Conservation (phyloP, 1,140 invertebrate genomes). For the Penaeus indicus region DNA sequence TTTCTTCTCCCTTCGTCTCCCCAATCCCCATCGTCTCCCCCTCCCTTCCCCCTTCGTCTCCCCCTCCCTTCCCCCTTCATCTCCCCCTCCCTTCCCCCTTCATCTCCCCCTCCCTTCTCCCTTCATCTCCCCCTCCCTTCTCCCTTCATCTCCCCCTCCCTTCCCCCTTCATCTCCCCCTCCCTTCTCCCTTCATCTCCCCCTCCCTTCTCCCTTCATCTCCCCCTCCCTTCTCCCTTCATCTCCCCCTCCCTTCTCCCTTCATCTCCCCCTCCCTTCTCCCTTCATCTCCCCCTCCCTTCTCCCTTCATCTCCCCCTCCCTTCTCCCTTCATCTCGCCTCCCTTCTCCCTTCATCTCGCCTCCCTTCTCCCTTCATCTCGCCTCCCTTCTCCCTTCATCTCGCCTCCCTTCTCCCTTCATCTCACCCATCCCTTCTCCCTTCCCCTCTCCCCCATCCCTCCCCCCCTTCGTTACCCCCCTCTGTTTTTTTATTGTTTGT, state of each 20-base stretch:
- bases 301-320: background rate
- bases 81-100: too few species aligned
- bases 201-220: background rate
- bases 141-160: too few species aligned
- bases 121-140: too few species aligned
- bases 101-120: background rate
- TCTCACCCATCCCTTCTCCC: constrained; percentile 1
- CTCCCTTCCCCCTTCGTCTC: background rate
- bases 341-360: constrained; percentile 3
- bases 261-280: too few species aligned
- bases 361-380: background rate
- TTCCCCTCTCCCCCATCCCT: background rate
- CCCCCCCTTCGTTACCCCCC: background rate
- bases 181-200: constrained; percentile 15
- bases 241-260: background rate
- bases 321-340: background rate
- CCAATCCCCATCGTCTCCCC: too few species aligned
- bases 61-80: background rate
- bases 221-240: background rate
- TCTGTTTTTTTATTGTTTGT: background rate
- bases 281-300: too few species aligned
- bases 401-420: constrained; percentile 9
- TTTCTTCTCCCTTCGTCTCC: too few species aligned
- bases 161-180: too few species aligned
- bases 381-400: background rate